Percentiles rank a stretch among this genome's conserved stretches.
Evolutionary conservation across 1,140 invertebrate genomes (phyloP).

Genomic region (Solen grandis): DNA sequence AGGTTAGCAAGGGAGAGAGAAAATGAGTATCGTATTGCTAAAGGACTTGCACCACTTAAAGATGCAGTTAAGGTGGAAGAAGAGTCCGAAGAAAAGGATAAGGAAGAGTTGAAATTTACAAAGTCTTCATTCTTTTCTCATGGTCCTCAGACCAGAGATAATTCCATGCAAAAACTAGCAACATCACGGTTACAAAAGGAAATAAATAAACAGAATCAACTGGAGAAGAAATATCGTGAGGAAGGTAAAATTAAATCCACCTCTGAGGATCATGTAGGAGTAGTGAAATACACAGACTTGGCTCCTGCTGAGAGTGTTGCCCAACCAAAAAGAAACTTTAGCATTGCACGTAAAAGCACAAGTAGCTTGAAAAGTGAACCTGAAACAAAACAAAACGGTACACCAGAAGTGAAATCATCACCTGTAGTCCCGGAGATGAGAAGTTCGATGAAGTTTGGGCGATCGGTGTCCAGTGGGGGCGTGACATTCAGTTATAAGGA

Average conservation of each 20-base stretch:
- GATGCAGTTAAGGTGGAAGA: constrained; percentile 48
- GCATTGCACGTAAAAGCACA: constrained; percentile 61
- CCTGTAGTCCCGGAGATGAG: constrained; percentile 21
- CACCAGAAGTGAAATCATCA: constrained; percentile 28
- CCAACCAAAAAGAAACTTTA: constrained; percentile 73
- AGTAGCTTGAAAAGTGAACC: constrained; percentile 3
- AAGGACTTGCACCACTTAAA: constrained; percentile 71
- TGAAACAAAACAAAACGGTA: constrained; percentile 35
- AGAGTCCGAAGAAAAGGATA: constrained; percentile 33
- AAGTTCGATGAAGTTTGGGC: constrained; percentile 37
- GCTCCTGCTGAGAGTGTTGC: constrained; percentile 59
- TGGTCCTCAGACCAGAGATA: background rate
- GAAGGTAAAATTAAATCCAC: constrained; percentile 75
- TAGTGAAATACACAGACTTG: constrained; percentile 70
- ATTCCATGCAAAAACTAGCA: constrained; percentile 67
- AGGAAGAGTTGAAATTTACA: background rate
- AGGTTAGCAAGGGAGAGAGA: constrained; percentile 83
- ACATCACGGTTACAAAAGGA: constrained; percentile 73
- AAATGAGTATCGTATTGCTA: constrained; percentile 81
- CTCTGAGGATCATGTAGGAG: constrained; percentile 74
- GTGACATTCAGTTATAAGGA: constrained; percentile 76
- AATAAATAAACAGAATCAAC: constrained; percentile 67
- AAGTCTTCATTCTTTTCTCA: constrained; percentile 7
- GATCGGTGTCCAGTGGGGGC: constrained; percentile 53
- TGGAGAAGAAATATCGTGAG: constrained; percentile 67